These are phyloP conservation scores for Aspiorhynchus laticeps DNA, from an alignment of 2,113 vertebrate species.

Conservation along the genomic window DNA sequence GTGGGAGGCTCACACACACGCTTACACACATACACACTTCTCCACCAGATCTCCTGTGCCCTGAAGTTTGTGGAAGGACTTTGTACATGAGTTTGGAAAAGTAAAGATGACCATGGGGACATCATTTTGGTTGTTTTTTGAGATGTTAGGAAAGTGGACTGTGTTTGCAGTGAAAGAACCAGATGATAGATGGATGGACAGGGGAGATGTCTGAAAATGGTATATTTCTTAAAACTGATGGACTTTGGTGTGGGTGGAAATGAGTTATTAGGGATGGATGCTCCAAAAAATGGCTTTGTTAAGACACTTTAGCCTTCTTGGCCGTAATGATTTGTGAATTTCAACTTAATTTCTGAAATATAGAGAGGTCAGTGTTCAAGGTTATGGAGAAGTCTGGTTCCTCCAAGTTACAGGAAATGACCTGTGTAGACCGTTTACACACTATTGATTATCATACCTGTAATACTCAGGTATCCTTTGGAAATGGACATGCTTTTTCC, in stretches of 20 bases:
- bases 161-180: background rate
- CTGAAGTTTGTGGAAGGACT: background rate
- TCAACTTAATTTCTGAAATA: background rate
- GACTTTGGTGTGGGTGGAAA: conserved; percentile 48
- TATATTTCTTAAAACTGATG: conserved; percentile 7
- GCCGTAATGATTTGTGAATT: background rate
- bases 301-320: background rate
- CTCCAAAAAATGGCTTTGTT: background rate
- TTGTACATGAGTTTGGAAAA: background rate
- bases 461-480: background rate
- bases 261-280: conserved; percentile 34
- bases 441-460: background rate
- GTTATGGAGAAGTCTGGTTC: background rate
- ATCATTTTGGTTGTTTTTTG: background rate
- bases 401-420: background rate
- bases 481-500: background rate
- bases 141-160: background rate
- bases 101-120: conserved; percentile 22
- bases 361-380: background rate
- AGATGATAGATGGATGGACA: background rate
- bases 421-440: background rate
- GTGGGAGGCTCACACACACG: conserved; percentile 45
- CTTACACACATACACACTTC: background rate
- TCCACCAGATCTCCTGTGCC: conserved; percentile 16
- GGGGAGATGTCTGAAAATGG: background rate